Conservation (phyloP, 2,888 invertebrate species). For the Drosophila ezoana region DNA sequence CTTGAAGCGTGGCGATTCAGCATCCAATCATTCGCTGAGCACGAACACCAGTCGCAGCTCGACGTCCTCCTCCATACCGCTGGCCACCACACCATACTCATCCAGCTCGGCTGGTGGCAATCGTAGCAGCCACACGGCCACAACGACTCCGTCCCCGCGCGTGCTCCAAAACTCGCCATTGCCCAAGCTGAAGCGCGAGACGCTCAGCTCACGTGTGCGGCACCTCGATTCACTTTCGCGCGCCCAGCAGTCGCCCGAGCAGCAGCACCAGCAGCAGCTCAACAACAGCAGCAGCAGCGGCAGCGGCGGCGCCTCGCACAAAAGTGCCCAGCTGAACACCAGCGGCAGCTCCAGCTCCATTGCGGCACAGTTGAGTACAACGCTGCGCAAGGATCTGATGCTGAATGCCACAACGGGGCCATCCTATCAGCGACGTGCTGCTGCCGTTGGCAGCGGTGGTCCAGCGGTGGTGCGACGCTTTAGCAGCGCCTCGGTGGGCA, state of each 20-base stretch:
- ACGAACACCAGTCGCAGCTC: conserved; percentile 82
- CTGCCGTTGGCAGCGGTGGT: conserved; percentile 32
- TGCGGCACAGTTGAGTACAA: conserved; percentile 77
- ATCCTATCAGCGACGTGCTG: conserved; percentile 48
- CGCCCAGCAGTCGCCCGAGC: conserved; percentile 77
- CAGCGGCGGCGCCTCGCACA: conserved; percentile 63
- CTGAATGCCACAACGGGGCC: conserved; percentile 63
- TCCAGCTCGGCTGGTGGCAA: conserved; percentile 70
- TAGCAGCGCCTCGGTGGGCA: conserved; percentile 78
- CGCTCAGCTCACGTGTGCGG: conserved; percentile 86
- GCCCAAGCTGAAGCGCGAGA: conserved; percentile 85
- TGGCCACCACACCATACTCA: conserved; percentile 82
- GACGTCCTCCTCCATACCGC: conserved; percentile 83
- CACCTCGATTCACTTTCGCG: conserved; percentile 86
- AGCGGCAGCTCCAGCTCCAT: conserved; percentile 59
- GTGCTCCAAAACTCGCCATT: conserved; percentile 83
- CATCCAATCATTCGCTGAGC: conserved; percentile 80
- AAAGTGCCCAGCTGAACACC: conserved; percentile 30
- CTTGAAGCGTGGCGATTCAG: conserved; percentile 86
- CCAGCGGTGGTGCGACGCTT: conserved; percentile 66
- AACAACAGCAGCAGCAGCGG: conserved; percentile 6
- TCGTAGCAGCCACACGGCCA: conserved; percentile 54
- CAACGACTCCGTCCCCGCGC: conserved; percentile 82
- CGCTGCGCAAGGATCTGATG: conserved; percentile 81
- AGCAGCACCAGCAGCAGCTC: conserved; percentile 36